phyloP scores from a whole-genome alignment of 2,113 vertebrate species.

The Pachycephala philippinensis region DNA sequence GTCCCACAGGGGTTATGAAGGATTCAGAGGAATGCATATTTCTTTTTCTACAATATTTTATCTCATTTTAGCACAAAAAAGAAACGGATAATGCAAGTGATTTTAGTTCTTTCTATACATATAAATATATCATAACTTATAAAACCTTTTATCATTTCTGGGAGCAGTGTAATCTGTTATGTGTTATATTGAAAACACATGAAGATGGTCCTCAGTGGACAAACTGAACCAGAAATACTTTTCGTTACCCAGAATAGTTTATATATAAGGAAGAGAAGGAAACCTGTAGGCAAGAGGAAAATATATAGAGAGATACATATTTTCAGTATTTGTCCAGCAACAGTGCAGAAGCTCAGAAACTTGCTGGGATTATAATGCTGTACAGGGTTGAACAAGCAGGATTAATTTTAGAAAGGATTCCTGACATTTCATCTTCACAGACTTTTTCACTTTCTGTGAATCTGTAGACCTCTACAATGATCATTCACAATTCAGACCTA shows the following conservation, averaged over 20 bases:
- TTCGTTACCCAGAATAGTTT: neutral
- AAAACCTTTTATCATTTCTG: conserved; percentile 57
- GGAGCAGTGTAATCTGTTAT: conserved; percentile 9
- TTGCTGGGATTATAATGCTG: neutral
- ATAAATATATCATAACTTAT: conserved; percentile 33
- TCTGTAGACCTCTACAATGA: neutral
- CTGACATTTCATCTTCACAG: neutral
- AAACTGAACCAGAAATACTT: conserved; percentile 34
- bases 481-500: neutral
- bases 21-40: conserved; percentile 24
- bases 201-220: neutral
- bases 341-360: neutral
- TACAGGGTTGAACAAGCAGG: neutral
- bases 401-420: neutral
- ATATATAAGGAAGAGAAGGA: neutral
- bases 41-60: conserved; percentile 33
- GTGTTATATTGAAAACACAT: conserved; percentile 58
- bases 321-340: neutral
- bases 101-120: conserved; percentile 61
- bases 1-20: conserved; percentile 32
- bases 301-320: neutral
- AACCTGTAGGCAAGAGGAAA: neutral
- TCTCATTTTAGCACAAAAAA: neutral
- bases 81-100: neutral
- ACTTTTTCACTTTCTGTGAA: neutral